Conservation (phyloP, 2,888 invertebrate species). For the Hypena proboscidalis region DNA sequence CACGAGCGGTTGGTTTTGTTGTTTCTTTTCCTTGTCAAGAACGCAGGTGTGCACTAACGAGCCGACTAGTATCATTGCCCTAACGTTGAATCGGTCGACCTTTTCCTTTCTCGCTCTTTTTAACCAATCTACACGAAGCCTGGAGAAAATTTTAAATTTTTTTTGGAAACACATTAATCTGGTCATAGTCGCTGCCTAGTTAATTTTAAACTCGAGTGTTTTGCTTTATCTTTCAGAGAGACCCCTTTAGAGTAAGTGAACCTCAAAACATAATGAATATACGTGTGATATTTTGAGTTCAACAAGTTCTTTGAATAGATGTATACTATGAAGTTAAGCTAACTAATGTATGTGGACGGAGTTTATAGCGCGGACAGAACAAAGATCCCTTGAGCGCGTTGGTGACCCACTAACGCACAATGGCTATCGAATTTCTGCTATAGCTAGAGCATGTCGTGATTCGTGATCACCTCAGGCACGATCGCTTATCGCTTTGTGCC, state of each 20-base stretch:
- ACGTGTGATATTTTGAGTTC: constrained; percentile 11
- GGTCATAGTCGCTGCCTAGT: constrained; percentile 28
- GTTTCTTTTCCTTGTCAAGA: constrained; percentile 30
- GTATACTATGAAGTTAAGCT: constrained; percentile 5
- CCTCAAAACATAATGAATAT: too few relatives aligned
- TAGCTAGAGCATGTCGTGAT: constrained; percentile 57
- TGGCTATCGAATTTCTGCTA: constrained; percentile 71
- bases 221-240: constrained; percentile 16
- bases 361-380: constrained; percentile 38
- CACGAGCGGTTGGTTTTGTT: constrained; percentile 15
- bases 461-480: constrained; percentile 63
- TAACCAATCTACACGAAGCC: constrained; percentile 5
- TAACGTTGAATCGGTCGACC: constrained; percentile 15
- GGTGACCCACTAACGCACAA: constrained; percentile 72
- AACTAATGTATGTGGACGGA: constrained; percentile 9
- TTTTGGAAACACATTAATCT: constrained; percentile 16
- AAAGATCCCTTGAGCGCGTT: constrained; percentile 50
- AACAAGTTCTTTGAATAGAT: constrained; percentile 14
- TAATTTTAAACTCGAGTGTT: constrained; percentile 9
- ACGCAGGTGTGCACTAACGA: constrained; percentile 40
- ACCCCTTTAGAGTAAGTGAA: constrained; percentile 9
- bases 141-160: constrained; percentile 10
- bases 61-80: constrained; percentile 23
- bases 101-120: constrained; percentile 18
- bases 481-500: constrained; percentile 52